Base-by-base conservation (phyloP, 92 coral and sea anemone species). In the Porites evermanni region DNA sequence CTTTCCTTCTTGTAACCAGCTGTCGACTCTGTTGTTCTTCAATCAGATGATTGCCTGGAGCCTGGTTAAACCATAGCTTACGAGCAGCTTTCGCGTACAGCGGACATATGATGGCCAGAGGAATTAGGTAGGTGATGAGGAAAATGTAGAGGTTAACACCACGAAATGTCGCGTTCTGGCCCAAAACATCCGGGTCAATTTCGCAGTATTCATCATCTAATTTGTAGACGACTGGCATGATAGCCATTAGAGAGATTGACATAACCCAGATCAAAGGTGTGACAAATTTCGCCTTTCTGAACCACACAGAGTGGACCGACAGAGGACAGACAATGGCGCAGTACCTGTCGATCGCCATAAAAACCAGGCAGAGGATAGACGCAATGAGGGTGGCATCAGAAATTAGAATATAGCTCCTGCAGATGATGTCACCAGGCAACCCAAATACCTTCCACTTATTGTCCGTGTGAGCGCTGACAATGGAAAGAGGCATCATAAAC, bases 321-420 rank as follows among this genome's bases (percentile, higher is more conserved):
- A 91, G 84, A 24, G 94, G 94, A 79, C 84, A 88, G 63, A 84
- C 76, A 14, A 91, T 86, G 2, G 92, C 94, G 32, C 79, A 88
- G 64, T 60, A 91, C 2, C 94, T 89, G 79, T 88, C 94, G 21
- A 91, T 21, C 8, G 94, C 89, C 17, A 88, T 85, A 26, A 88
- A 87, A 8, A 88, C 78, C 1, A 91, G 84, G 20, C 89, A 84
- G 18, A 88, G 71, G 63, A 91, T 87, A 4, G 94, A 91, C 4
- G 94, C 94, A 2, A 89, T 89, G 11, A 91, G 88, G 16, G 94
- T 67, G 3, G 86, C 26, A 68, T 72, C 86, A 5, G 86, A 74
- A 24, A 71, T 16, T 53, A 83, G 88, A 9, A 79, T 88, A 16
- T 88, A 89, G 19, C 9, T n/a, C 12, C 51, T 74, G 64, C 78